Base-by-base conservation (phyloP, 2,113 vertebrate genomes). In the Ammodytes marinus region DNA sequence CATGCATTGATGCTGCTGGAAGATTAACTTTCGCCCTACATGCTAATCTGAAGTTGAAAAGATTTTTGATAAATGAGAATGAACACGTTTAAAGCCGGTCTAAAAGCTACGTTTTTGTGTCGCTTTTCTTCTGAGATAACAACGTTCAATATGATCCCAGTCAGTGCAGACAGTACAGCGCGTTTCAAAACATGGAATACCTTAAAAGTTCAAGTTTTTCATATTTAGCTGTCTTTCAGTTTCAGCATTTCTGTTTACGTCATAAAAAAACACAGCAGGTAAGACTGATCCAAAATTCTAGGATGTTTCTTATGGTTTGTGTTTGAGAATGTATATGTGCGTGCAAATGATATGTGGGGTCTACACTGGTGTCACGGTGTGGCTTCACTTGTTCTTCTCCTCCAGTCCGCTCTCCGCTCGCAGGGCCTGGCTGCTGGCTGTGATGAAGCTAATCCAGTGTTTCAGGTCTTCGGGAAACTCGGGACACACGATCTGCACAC, bases 361-460 rank as follows among this genome's bases (percentile, higher is more conserved):
- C 55, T 67, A 79, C 80, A 84, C 79, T 27, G 42, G 75, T 17
- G 45, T 77, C 45, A 69, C 19, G 67, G 70, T 66, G 77, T 8
- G 77, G 45, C 73, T 79, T 95, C 83, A 95, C 70, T 95, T 87
- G n/a, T 77, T 91, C 83, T 94, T 95, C 42, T 93, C 89, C 4
- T 95, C 91, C 80, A 95, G 88, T 3, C 94, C 93, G 0, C 95
- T 94, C 88, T 97, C 96, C 0, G 95, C 95, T 64, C 96, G 94
- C 79, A 97, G 94, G 10, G 93, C 95, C 86, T 95, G 96, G 90
- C 96, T 97, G 95, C 94, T 98, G 94, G 94, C 92, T 46, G 94
- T 88, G 5, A 97, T 97, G 89, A 96, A 97, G 76, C 89, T 91
- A 50, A 97, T 92, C 96, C 97, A 97, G 89, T 96, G 95, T 87